Conservation (phyloP, 1,140 invertebrate genomes). For the Hestina assimilis region DNA sequence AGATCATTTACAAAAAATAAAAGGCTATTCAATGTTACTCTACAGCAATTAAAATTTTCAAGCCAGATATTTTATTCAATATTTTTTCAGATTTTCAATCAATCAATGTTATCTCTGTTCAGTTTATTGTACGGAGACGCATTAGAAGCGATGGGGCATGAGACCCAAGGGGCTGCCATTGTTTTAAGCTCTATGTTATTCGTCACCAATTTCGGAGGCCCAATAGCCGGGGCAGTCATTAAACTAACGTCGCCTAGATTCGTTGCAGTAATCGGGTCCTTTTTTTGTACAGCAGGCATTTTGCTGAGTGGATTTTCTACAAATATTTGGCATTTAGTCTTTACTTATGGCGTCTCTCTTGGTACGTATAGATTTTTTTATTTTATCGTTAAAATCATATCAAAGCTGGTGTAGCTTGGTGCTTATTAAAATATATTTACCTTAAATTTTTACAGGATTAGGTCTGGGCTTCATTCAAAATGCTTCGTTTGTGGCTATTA, state of each 20-base stretch:
- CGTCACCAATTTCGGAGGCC: constrained; percentile 84
- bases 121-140: constrained; percentile 84
- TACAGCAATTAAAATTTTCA: too few relatives aligned
- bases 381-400: too few relatives aligned
- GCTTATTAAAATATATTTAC: not conserved
- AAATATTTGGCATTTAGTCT: constrained; percentile 81
- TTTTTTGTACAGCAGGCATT: constrained; percentile 81
- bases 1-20: too few relatives aligned
- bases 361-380: constrained; percentile 64
- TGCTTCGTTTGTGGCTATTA: constrained; percentile 85
- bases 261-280: constrained; percentile 81
- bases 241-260: constrained; percentile 82
- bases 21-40: too few relatives aligned
- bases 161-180: constrained; percentile 83
- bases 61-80: not conserved
- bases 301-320: constrained; percentile 81
- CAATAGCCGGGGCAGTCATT: constrained; percentile 82
- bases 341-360: constrained; percentile 83
- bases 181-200: constrained; percentile 84
- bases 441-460: constrained; percentile 77
- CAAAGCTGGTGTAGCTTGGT: too few relatives aligned
- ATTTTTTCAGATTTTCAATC: constrained; percentile 82
- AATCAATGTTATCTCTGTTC: constrained; percentile 85
- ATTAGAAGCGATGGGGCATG: constrained; percentile 80
- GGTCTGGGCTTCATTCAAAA: constrained; percentile 83